phyloP scores from a whole-genome alignment of 2,797 vertebrate species.

The Cynopterus sphinx region DNA sequence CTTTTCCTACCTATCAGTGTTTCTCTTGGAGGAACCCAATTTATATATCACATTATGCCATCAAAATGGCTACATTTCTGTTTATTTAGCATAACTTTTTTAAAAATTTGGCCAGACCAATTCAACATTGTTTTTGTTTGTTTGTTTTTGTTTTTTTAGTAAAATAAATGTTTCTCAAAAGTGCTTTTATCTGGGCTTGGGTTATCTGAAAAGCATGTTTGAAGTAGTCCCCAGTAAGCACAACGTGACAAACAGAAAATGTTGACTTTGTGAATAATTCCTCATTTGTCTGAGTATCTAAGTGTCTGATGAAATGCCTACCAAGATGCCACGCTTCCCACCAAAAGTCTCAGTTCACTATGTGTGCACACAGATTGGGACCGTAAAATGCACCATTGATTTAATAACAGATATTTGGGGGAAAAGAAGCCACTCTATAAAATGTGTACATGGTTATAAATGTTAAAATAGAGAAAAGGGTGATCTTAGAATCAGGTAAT shows the following conservation, averaged over 20 bases:
- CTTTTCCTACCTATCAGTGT: background rate
- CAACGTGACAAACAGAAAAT: background rate
- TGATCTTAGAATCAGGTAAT: conserved; percentile 11
- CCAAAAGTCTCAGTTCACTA: background rate
- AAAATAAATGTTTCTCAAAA: conserved; percentile 27
- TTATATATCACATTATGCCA: background rate
- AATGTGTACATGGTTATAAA: background rate
- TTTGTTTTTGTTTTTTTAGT: background rate
- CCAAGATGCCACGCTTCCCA: background rate
- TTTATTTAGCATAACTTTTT: conserved; percentile 18
- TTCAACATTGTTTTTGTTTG: background rate
- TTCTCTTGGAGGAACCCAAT: background rate
- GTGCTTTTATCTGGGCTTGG: background rate
- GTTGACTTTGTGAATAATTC: background rate
- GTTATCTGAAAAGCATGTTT: background rate
- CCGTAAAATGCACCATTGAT: background rate
- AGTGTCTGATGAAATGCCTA: background rate
- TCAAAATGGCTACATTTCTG: background rate
- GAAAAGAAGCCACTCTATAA: background rate
- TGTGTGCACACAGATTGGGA: background rate
- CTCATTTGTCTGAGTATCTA: background rate
- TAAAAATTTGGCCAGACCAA: background rate
- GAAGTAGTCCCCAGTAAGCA: background rate
- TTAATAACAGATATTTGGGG: background rate
- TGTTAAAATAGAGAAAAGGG: background rate